A percentile compares a stretch with the other conserved stretches of the same genome.
These are phyloP conservation scores for Gonocerus acuteangulatus DNA, from an alignment of 2,888 invertebrate genomes.

Conservation along the genomic window DNA sequence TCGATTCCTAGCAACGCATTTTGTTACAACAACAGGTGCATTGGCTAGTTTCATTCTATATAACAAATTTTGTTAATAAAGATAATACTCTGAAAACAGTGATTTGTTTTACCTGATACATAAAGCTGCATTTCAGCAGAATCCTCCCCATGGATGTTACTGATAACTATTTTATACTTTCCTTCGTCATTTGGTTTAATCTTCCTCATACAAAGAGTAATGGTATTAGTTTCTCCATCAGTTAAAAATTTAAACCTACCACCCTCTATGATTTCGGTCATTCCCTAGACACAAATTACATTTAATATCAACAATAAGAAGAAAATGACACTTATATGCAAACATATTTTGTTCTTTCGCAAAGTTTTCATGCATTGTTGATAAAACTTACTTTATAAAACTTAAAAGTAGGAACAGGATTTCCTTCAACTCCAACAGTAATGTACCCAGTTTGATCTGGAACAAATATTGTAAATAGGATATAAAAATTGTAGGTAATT, in stretches of 20 bases:
- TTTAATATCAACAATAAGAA: no score
- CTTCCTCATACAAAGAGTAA: conserved; percentile 91
- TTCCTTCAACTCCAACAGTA: conserved; percentile 86
- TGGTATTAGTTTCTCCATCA: conserved; percentile 84
- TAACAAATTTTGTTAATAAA: no score
- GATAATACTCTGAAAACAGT: no score
- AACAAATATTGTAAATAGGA: conserved; percentile 1
- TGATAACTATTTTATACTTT: conserved; percentile 84
- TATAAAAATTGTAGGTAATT: background rate
- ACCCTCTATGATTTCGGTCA: conserved; percentile 86
- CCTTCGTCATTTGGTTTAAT: conserved; percentile 95
- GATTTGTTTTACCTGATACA: conserved; percentile 90
- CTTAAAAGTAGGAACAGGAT: conserved; percentile 88
- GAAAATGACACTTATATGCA: no score
- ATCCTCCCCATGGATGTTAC: conserved; percentile 92
- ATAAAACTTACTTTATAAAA: conserved; percentile 75
- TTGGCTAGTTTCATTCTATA: no score
- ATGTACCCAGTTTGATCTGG: conserved; percentile 87
- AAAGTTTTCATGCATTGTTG: no score
- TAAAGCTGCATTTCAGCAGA: conserved; percentile 91
- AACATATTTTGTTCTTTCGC: no score
- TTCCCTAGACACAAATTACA: conserved; percentile 57
- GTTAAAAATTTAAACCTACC: conserved; percentile 92
- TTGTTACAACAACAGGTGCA: no score
- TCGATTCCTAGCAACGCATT: no score